Percentiles rank a stretch among this genome's conserved stretches.
These are phyloP conservation scores for Trachythela sp. DNA, from an alignment of 64 coral and sea anemone genomes.

Conservation along the genomic window DNA sequence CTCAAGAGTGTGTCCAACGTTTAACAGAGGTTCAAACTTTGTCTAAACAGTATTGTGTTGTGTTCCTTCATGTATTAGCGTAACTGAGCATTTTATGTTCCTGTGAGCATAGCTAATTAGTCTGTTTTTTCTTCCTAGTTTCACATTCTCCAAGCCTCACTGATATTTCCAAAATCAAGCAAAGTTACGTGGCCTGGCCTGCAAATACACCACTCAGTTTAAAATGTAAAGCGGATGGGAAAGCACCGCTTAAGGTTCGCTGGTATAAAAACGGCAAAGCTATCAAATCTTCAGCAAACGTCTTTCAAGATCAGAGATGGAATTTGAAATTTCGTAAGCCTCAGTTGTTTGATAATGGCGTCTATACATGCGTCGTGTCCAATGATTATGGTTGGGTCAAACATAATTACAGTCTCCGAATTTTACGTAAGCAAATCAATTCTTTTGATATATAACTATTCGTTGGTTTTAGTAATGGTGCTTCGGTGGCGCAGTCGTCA, in stretches of 20 bases:
- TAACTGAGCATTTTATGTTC: no score
- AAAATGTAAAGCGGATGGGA: not conserved
- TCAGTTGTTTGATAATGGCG: not conserved
- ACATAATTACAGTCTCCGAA: not conserved
- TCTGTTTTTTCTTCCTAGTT: not conserved
- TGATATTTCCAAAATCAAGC: not conserved
- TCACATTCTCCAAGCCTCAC: not conserved
- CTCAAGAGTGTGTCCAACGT: no score
- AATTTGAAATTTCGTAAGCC: not conserved
- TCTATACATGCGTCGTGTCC: not conserved
- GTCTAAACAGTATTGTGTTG: no score
- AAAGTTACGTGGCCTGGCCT: not conserved
- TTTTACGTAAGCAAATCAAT: not conserved
- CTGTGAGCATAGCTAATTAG: no score
- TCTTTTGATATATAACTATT: no score
- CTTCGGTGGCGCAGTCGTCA: no score
- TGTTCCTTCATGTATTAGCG: no score
- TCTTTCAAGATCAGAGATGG: not conserved
- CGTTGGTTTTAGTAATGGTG: no score
- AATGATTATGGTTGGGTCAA: not conserved
- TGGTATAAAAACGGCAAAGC: not conserved
- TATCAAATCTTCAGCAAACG: not conserved
- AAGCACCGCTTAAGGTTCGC: not conserved
- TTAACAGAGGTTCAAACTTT: no score
- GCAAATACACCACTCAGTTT: not conserved